Evolutionary conservation across 2,113 vertebrate genomes (phyloP), one percentile per base, ranked within the genome.

Genomic region (Plecotus auritus): DNA sequence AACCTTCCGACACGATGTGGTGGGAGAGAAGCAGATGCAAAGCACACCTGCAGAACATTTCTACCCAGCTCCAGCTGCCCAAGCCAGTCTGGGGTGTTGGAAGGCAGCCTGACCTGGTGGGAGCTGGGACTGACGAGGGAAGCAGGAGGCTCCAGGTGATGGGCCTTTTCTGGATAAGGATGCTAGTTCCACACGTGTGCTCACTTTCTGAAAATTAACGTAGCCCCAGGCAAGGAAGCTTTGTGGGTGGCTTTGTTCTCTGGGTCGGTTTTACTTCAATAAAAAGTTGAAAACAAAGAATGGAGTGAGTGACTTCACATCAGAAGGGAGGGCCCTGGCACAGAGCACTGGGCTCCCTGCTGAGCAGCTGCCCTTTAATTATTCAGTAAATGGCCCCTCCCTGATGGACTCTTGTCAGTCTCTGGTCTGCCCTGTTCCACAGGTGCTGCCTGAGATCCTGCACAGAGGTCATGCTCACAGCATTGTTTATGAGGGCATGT

Each of bases 391-490:
- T 3, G 32, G 1, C 23, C 49, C 37, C 70, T 59, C 26, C 66
- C 18, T 49, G 61, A 45, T 7, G 16, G 42, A 35, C 7, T 4
- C 49, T 28, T 28, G 26, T 45, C 26, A 20, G 64, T 28, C 61
- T 22, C 77, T 13, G 22, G 28, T 14, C 69, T 74, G 51, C 37
- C 30, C 5, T 12, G 4, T 51, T 11, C 45, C 77, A n/a, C 14
- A 4, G 17, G 4, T 5, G 35, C 70, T 54, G 51, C 76, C 10
- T 5, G 9, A 16, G n/a, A 30, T 10, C 87, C 59, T 0, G 0
- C 20, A 10, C 4, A 0, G 69, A 61, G 2, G 1, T 28, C 13
- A 12, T 30, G 23, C 11, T 10, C 11, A 2, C 4, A 7, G 66
- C 1, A 2, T 20, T 14, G 42, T 37, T 69, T 77, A 51, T 51